Base-by-base conservation (phyloP, 2,113 vertebrate genomes). In the Notarius lentiginosus region DNA sequence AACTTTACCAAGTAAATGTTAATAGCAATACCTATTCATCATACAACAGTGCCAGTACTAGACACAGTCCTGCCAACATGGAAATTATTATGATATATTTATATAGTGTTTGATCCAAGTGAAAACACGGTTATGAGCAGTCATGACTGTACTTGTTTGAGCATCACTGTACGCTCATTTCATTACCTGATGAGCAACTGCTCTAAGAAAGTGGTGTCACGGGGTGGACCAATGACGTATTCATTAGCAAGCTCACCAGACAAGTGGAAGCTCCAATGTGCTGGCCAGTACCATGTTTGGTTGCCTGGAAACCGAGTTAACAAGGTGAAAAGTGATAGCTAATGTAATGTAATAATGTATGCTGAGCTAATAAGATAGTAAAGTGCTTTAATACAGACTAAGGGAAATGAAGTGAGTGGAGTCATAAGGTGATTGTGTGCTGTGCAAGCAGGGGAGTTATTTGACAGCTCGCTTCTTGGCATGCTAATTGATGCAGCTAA, bases 71-170 rank as follows among this genome's bases (percentile, higher is more conserved):
- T 47, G 70, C 8, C 18, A 73, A 49, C 18, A 47, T 73, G 30
- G 70, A 22, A 73, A 73, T 73, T 8, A 73, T 49, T 73, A 22
- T 49, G 9, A 9, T 22, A 73, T 49, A 22, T 73, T 73, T 73
- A 47, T 91, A 76, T 53, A 34, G 89, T 90, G 87, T 91, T 90
- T 90, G 88, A 89, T 87, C 91, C 81, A 66, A 89, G 82, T 56
- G 6, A 0, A 34, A 34, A 17, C 34, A 72, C 34, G 10, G 15
- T 22, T 17, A 34, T 73, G 34, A 73, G 47, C 17, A 20, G 34
- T 41, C 22, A 9, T 30, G 34, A 18, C 14, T 73, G 18, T 47
- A 24, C 7, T 63, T 24, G 20, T 20, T 6, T 60, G 6, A 20
- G 17, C 55, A 56, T 58, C 12, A 14, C 11, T 66, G 60, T 8